A percentile compares a stretch with the other conserved stretches of the same genome.
Evolutionary conservation across 2,113 vertebrate genomes (phyloP).

Genomic region (Ochotona princeps): DNA sequence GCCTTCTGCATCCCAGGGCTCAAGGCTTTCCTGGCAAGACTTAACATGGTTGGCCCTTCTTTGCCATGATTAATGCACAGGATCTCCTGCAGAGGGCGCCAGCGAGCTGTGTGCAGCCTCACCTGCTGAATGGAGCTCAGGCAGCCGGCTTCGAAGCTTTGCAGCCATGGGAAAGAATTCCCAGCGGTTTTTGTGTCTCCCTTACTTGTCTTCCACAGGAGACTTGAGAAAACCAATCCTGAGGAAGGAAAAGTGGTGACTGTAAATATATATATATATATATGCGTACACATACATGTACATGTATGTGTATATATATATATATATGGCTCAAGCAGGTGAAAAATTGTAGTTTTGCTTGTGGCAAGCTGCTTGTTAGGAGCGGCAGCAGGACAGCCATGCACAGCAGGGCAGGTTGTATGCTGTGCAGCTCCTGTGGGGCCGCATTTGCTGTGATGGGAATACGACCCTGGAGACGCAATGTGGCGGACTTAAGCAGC

Average conservation of each 20-base stretch:
- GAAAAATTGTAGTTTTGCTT: not conserved
- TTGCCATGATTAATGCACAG: constrained; percentile 80
- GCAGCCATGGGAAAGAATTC: constrained; percentile 32
- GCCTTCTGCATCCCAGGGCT: constrained; percentile 35
- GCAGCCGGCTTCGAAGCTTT: constrained; percentile 84
- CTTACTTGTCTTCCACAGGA: constrained; percentile 60
- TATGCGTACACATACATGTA: not conserved
- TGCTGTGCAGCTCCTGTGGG: not conserved
- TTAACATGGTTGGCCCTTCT: constrained; percentile 73
- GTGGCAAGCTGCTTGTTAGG: not conserved
- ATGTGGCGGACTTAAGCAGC: not conserved
- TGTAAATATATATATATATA: not conserved
- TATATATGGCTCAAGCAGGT: not conserved
- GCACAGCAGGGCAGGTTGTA: not conserved
- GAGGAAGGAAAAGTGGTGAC: not conserved
- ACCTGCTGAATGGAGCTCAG: constrained; percentile 79
- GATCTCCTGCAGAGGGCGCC: constrained; percentile 60
- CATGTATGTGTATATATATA: too few relatives aligned
- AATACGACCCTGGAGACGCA: rapidly evolving
- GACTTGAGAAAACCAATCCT: constrained; percentile 67
- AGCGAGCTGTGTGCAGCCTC: constrained; percentile 69
- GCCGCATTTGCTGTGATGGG: not conserved
- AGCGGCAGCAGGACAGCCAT: not conserved
- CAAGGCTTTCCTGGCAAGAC: constrained; percentile 78
- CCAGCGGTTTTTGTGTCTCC: constrained; percentile 66